These are phyloP conservation scores for Chironomus striatipennis DNA, from an alignment of 1,140 invertebrate genomes.

Conservation along the genomic window DNA sequence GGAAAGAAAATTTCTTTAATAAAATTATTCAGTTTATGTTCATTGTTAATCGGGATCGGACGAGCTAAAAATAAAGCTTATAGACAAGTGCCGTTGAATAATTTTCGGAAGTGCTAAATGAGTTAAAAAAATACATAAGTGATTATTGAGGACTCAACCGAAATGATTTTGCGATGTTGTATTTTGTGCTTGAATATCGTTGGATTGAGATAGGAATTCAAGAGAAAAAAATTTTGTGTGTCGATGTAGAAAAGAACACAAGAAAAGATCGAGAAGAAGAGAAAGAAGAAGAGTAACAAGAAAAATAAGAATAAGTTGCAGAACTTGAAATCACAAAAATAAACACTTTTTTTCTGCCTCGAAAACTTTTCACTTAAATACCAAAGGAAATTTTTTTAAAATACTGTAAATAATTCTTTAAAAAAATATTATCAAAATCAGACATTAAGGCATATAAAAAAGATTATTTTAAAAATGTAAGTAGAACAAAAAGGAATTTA, in stretches of 20 bases:
- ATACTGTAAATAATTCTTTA: too few species aligned
- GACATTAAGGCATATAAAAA: too few species aligned
- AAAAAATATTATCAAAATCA: too few species aligned
- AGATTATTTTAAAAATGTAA: background rate
- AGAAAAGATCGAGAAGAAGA: background rate
- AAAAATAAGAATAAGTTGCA: background rate
- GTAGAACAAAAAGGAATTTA: background rate
- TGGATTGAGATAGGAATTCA: background rate
- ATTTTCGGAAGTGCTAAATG: background rate
- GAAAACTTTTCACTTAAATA: background rate
- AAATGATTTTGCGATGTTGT: background rate
- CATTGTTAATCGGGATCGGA: background rate
- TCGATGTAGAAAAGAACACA: background rate
- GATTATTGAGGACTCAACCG: background rate
- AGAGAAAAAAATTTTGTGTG: background rate
- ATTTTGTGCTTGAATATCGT: conserved; percentile 5
- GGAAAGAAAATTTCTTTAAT: too few species aligned
- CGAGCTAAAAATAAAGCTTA: too few species aligned
- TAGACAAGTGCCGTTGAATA: background rate
- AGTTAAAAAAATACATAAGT: background rate
- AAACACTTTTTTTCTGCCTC: background rate
- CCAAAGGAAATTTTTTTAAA: background rate
- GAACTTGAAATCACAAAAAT: background rate
- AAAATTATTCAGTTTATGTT: background rate
- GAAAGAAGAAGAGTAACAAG: background rate